Base-by-base conservation (phyloP, 2,888 invertebrate genomes). In the Bugula neritina region DNA sequence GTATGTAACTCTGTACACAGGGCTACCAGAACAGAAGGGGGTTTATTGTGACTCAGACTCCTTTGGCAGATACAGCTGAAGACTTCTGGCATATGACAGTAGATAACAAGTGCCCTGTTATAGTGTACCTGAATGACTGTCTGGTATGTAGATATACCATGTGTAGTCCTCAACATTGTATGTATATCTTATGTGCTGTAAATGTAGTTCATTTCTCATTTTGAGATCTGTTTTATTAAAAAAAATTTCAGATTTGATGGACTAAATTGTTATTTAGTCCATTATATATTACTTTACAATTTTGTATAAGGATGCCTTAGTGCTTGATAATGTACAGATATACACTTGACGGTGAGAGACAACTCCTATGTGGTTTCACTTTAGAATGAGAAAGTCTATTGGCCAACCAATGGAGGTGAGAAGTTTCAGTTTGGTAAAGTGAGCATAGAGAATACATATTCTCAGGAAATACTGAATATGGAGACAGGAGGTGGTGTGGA, bases 51-150 rank as follows among this genome's bases (percentile, higher is more conserved):
- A 83, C 83, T 0, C 84, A 84, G 74, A 81, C 81, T 0, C 84
- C 84, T 0, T 75, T 82, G 10, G 76, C 77, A 54, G 77, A 77
- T 23, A 83, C 84, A 13, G 77, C 82, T 10, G 75, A 76, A 1
- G 83, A 83, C 74, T 83, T 84, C 77, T 84, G 84, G 84, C 79
- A 78, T 63, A 76, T 83, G 69, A 77, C 83, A n/a, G 80, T 80
- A 72, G 82, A 84, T 71, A 77, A 79, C 54, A 74, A 80, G 29
- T 77, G 81, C 13, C 73, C 74, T 34, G 79, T 79, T 0, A 79
- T 83, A 21, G 80, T 82, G 17, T 80, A 80, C 79, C 75, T 83
- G 77, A 75, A 77, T 72, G 80, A 80, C 58, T 55, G 55, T 55
- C 55, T 17, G 55, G 55, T 55, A 17, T n/a, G n/a, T n/a, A n/a